Evolutionary conservation across 2,888 invertebrate genomes (phyloP).

Genomic region (Adineta ricciae): DNA sequence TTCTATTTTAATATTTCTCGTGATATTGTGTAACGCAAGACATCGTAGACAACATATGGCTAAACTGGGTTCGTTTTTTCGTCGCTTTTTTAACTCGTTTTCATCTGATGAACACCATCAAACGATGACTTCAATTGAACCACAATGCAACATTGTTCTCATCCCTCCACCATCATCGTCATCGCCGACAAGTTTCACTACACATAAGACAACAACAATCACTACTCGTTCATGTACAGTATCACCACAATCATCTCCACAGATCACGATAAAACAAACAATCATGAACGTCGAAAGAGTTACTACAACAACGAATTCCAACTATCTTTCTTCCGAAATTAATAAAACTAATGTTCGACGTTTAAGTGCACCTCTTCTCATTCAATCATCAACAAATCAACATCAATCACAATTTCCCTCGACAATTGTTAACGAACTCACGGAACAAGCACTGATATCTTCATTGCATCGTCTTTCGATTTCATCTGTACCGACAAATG

Average conservation of each 20-base stretch:
- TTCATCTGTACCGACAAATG: neutral
- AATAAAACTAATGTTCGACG: neutral
- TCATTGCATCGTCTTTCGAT: neutral
- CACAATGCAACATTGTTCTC: neutral
- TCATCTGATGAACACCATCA: neutral
- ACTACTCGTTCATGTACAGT: neutral
- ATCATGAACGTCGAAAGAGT: neutral
- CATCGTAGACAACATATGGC: neutral
- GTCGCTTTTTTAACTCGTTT: neutral
- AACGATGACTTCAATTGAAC: neutral
- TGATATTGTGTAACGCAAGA: neutral
- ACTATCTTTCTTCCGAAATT: neutral
- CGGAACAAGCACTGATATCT: neutral
- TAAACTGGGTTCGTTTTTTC: conserved; percentile 1
- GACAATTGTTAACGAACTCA: neutral
- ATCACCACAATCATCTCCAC: neutral
- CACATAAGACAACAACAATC: neutral
- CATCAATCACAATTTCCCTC: neutral
- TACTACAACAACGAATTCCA: neutral
- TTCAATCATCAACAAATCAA: neutral
- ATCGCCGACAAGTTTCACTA: neutral
- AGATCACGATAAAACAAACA: neutral
- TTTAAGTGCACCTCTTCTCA: neutral
- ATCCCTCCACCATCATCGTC: too few relatives aligned
- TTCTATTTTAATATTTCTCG: neutral